Conservation (phyloP, 1,140 invertebrate species). For the Cyclina sinensis region DNA sequence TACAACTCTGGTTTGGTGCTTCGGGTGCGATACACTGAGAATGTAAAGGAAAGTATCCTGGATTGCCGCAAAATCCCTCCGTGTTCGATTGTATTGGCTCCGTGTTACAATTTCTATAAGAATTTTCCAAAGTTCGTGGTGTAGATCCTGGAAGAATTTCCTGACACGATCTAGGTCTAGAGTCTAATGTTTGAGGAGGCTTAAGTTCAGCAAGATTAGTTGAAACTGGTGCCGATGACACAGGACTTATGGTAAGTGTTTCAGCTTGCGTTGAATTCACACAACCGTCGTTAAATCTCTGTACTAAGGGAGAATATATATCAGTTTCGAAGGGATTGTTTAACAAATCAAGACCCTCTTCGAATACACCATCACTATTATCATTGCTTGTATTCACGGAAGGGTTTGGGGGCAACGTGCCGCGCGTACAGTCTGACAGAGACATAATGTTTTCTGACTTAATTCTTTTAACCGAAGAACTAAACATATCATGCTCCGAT, state of each 20-base stretch:
- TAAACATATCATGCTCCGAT: slow-evolving; percentile 14
- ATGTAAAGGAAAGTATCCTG: slow-evolving; percentile 43
- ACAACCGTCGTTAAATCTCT: slow-evolving; percentile 28
- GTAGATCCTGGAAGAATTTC: slow-evolving; percentile 26
- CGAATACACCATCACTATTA: slow-evolving; percentile 8
- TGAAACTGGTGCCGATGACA: background rate
- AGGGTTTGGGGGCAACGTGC: background rate
- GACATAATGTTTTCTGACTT: slow-evolving; percentile 26
- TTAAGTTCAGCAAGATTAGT: slow-evolving; percentile 44
- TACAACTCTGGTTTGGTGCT: background rate
- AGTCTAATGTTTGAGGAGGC: background rate
- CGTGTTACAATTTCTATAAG: slow-evolving; percentile 18
- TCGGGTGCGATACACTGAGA: slow-evolving; percentile 47
- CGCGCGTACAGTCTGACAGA: slow-evolving; percentile 29
- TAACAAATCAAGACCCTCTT: slow-evolving; percentile 51
- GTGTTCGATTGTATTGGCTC: background rate
- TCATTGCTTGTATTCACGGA: slow-evolving; percentile 2
- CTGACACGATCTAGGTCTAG: slow-evolving; percentile 39
- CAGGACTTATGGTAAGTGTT: background rate
- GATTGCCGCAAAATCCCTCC: slow-evolving; percentile 43
- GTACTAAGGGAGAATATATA: slow-evolving; percentile 53
- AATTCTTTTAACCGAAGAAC: slow-evolving; percentile 40
- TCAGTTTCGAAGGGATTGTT: slow-evolving; percentile 60
- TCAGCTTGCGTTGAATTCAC: background rate
- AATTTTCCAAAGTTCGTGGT: slow-evolving; percentile 30